These are phyloP conservation scores for Macaria liturata DNA, from an alignment of 2,888 invertebrate genomes.

Conservation along the genomic window DNA sequence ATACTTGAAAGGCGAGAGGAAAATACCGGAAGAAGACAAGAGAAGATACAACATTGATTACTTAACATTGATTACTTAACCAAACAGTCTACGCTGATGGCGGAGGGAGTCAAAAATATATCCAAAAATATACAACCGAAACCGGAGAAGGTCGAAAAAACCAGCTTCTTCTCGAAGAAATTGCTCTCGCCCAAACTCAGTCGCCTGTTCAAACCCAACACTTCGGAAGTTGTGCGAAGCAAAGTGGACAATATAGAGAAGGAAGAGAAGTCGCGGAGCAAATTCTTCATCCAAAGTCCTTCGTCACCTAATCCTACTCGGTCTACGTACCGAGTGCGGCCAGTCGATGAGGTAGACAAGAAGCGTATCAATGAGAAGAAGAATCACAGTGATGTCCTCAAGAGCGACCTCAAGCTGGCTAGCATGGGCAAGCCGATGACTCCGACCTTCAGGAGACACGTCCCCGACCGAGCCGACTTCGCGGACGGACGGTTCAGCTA, in stretches of 20 bases:
- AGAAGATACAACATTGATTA: slow-evolving; percentile 61
- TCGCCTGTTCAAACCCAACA: slow-evolving; percentile 66
- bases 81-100: slow-evolving; percentile 48
- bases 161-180: slow-evolving; percentile 66
- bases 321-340: slow-evolving; percentile 59
- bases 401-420: slow-evolving; percentile 69
- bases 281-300: slow-evolving; percentile 71
- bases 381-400: slow-evolving; percentile 50
- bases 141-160: slow-evolving; percentile 47
- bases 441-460: slow-evolving; percentile 68
- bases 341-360: slow-evolving; percentile 35
- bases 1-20: slow-evolving; percentile 44
- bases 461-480: slow-evolving; percentile 59
- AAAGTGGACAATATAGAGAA: slow-evolving; percentile 51
- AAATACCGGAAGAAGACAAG: slow-evolving; percentile 53
- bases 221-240: slow-evolving; percentile 51
- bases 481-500: slow-evolving; percentile 71
- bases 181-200: slow-evolving; percentile 73
- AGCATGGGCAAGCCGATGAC: slow-evolving; percentile 77
- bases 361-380: slow-evolving; percentile 30
- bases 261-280: slow-evolving; percentile 66
- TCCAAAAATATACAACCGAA: slow-evolving; percentile 50
- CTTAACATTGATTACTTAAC: slow-evolving; percentile 55
- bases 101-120: slow-evolving; percentile 55
- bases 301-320: slow-evolving; percentile 55